Evolutionary conservation across 2,797 vertebrate genomes (phyloP).

Genomic region (Sebastes trivittatus): DNA sequence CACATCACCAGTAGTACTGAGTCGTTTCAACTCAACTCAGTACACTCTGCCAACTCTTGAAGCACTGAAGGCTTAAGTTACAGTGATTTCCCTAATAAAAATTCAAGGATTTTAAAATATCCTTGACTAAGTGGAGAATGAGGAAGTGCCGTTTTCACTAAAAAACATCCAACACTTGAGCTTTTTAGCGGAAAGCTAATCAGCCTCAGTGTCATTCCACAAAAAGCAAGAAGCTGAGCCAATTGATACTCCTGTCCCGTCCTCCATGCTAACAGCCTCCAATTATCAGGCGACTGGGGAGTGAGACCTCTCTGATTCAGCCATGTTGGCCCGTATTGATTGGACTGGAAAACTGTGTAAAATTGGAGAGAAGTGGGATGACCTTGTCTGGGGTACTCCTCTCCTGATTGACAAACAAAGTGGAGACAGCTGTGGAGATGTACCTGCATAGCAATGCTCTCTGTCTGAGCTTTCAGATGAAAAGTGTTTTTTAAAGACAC

Average conservation of each 20-base stretch:
- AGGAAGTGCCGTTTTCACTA: not conserved
- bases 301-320: constrained; percentile 46
- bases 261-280: constrained; percentile 40
- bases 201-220: not conserved
- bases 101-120: not conserved
- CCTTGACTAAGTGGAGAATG: not conserved
- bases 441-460: constrained; percentile 29
- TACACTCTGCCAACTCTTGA: not conserved
- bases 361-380: constrained; percentile 44
- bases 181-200: not conserved
- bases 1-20: not conserved
- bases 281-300: constrained; percentile 52
- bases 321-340: constrained; percentile 61
- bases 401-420: constrained; percentile 48
- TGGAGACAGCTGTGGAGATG: constrained; percentile 1
- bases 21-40: not conserved
- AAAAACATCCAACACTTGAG: not conserved
- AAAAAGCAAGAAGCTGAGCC: not conserved
- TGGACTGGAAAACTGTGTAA: constrained; percentile 41
- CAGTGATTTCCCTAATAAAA: not conserved
- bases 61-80: not conserved
- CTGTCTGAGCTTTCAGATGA: not conserved
- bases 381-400: constrained; percentile 56
- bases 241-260: constrained; percentile 18
- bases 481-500: not conserved